Evolutionary conservation across 92 coral and sea anemone genomes (phyloP).

Genomic region (Siderastrea siderea): DNA sequence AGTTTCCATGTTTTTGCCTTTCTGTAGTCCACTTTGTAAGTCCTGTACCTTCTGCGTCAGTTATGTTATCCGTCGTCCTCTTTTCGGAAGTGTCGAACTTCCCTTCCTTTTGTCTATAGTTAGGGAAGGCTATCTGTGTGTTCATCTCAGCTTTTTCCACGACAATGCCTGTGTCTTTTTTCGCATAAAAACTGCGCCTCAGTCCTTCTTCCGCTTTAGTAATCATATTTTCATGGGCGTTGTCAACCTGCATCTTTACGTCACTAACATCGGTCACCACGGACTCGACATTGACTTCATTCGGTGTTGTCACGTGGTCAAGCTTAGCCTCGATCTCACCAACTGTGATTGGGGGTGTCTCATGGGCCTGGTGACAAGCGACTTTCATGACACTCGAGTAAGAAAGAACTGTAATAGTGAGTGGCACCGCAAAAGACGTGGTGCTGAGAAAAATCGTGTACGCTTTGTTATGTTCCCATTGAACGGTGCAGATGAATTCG

Average conservation of each 20-base stretch:
- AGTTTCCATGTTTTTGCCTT: neutral
- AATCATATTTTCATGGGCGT: neutral
- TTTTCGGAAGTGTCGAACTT: neutral
- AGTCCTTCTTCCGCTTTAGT: too few relatives aligned
- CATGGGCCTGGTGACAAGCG: constrained; percentile 69
- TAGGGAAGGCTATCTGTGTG: too few relatives aligned
- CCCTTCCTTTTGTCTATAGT: neutral
- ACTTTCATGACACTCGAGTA: constrained; percentile 53
- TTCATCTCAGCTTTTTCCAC: neutral
- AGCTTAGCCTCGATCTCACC: constrained; percentile 17
- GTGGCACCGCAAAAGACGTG: constrained; percentile 51
- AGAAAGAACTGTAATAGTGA: constrained; percentile 57
- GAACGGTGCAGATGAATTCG: constrained; percentile 75
- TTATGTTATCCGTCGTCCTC: neutral
- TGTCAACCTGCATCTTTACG: neutral
- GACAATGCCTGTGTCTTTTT: neutral
- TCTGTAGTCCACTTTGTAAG: neutral
- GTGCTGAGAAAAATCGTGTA: constrained; percentile 49
- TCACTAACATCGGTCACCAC: neutral
- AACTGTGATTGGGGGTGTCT: constrained; percentile 22
- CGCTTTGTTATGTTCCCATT: constrained; percentile 59
- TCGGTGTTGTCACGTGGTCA: neutral
- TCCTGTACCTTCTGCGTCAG: neutral
- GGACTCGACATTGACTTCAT: neutral
- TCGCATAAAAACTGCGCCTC: neutral